Base-by-base conservation (phyloP, 2,888 invertebrate species). In the Cephalotes varians region DNA sequence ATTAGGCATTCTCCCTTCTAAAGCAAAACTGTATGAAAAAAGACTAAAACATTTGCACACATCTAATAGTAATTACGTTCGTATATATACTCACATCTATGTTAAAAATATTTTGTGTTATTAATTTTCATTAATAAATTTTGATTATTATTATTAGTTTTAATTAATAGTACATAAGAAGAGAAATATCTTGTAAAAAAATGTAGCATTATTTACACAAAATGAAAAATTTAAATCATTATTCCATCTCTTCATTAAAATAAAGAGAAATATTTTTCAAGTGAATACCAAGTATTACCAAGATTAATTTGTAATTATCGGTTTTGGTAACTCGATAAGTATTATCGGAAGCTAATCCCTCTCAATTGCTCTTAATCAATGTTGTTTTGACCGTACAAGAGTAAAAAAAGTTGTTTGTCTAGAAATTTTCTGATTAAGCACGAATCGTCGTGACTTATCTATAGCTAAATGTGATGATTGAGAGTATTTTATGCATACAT, bases 331-430 rank as follows among this genome's bases (percentile, higher is more conserved):
- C 0, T 31, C 7, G 21, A 6, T 49, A 40, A 40, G 12, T 40
- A 12, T 31, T 51, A 21, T 31, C 21, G 6, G 1, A 15, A n/a
- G 15, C 0, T 15, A 21, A 1, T 18, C 47, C 2, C 7, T 31
- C 4, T 67, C 28, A n/a, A 49, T 12, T 2, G 34, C 5, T 18
- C 10, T 18, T 67, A 49, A 69, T 67, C 67, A 49, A 49, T n/a
- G 49, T 44, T 21, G 1, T 15, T 31, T 51, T 69, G 28, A 69
- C 31, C 31, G 3, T n/a, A 34, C 0, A 21, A 49, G n/a, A 69
- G 18, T 15, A 15, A 67, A 49, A 31, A 67, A 12, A 51, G 31
- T 34, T 69, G 67, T 31, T 69, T 69, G 3, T 49, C n/a, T 31
- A 15, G 21, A 47, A 37, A 51, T 40, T 15, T 25, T 56, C 0